Evolutionary conservation across 2,888 invertebrate genomes (phyloP).

Genomic region (Chaitophorus viminalis): DNA sequence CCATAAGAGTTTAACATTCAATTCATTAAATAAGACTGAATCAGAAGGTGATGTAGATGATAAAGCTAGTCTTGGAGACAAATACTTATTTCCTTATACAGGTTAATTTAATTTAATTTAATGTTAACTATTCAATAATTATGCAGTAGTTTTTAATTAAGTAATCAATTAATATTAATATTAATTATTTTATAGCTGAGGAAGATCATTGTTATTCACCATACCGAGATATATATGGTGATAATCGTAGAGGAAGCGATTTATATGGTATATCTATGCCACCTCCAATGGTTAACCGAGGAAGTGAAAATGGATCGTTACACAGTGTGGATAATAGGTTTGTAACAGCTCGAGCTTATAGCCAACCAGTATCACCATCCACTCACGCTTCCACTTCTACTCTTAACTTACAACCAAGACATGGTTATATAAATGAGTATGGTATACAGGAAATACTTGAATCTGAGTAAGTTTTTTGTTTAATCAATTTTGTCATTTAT

Average conservation of each 20-base stretch:
- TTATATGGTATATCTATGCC: conserved; percentile 54
- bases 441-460: conserved; percentile 63
- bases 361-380: conserved; percentile 46
- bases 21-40: conserved; percentile 62
- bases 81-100: conserved; percentile 86
- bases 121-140: neutral
- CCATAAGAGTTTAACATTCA: conserved; percentile 54
- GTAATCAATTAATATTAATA: neutral
- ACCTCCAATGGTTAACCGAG: conserved; percentile 40
- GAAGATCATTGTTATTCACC: conserved; percentile 63
- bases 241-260: conserved; percentile 55
- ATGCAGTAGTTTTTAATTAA: neutral
- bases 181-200: conserved; percentile 62
- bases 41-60: conserved; percentile 67
- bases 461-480: conserved; percentile 63
- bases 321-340: conserved; percentile 57
- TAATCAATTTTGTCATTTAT: neutral
- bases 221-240: conserved; percentile 47
- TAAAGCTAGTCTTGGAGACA: conserved; percentile 75
- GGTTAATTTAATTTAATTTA: conserved; percentile 67
- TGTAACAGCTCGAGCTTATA: conserved; percentile 54
- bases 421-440: conserved; percentile 64
- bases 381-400: conserved; percentile 58
- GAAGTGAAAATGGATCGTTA: conserved; percentile 53
- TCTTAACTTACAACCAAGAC: conserved; percentile 55